Percentiles rank a stretch among this genome's conserved stretches.
phyloP scores from a whole-genome alignment of 2,797 vertebrate genomes.

The Galaxias olidus region DNA sequence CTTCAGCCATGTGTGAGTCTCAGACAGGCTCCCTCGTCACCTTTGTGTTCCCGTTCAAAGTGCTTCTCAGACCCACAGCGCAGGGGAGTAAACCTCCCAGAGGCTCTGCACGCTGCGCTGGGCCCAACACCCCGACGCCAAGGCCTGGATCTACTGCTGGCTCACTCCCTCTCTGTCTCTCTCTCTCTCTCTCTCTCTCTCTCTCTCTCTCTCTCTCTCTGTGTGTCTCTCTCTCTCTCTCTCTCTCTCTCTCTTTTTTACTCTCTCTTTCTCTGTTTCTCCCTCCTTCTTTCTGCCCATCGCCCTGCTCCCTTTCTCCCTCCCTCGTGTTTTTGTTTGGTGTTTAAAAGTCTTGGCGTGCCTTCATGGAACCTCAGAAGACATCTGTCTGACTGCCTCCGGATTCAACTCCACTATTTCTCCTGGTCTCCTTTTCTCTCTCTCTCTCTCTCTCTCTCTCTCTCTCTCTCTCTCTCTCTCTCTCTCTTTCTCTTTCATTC shows the following conservation, averaged over 20 bases:
- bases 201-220: neutral
- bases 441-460: neutral
- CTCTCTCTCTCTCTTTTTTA: neutral
- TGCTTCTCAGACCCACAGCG: conserved; percentile 57
- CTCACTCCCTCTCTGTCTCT: neutral
- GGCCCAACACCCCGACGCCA: conserved; percentile 21
- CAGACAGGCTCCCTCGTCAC: conserved; percentile 49
- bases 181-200: neutral
- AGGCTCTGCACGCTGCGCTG: conserved; percentile 33
- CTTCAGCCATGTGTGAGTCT: conserved; percentile 22
- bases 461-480: neutral
- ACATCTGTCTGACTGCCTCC: conserved; percentile 70
- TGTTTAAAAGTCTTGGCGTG: conserved; percentile 63
- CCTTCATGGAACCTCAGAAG: conserved; percentile 70
- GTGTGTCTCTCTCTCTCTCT: neutral
- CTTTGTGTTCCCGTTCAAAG: conserved; percentile 47
- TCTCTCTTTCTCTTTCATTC: conserved; percentile 10
- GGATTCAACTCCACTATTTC: conserved; percentile 59
- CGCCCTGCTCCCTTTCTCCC: conserved; percentile 44
- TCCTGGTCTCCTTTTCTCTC: conserved; percentile 44
- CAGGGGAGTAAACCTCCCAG: conserved; percentile 47
- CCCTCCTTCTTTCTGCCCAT: too few relatives aligned
- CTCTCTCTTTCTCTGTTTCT: neutral
- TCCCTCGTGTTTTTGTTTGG: conserved; percentile 60
- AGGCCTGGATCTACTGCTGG: neutral